Base-by-base conservation (phyloP, 2,113 vertebrate genomes). In the Equus przewalskii region DNA sequence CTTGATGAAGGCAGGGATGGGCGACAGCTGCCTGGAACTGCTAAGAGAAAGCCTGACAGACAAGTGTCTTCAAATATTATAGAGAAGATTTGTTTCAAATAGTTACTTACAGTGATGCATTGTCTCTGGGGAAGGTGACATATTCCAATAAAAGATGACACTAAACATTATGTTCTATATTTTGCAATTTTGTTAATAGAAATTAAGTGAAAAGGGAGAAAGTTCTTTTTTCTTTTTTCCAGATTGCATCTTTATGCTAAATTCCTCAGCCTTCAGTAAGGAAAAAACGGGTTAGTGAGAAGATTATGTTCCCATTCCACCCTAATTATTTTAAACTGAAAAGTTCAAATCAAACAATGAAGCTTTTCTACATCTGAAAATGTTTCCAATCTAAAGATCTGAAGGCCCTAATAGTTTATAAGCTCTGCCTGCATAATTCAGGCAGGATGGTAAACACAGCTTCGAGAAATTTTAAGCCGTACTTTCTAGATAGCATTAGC, bases 11-110 rank as follows among this genome's bases (percentile, higher is more conserved):
- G 6, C 12, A 13, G 16, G 18, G 0, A 1, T 58, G 46, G 8
- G 14, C 69, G n/a, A 69, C 2, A 36, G 6, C 41, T 86, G 56
- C 56, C 1, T 7, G 24, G 15, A 81, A 56, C 14, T 26, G 33
- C 14, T 24, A 94, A 96, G 22, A 80, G 91, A 91, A 94, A 73
- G 36, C 11, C 28, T 98, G 87, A 82, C 72, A 56, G 46, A 94
- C 88, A 83, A 97, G 91, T 78, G 69, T 88, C 85, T 96, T 95
- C 84, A 79, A 64, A 87, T 83, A 87, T 84, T 73, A 12, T 5
- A 97, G 83, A 96, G 94, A 97, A 96, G 94, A 97, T 97, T 94
- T 98, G 94, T 94, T 94, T 97, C 96, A 95, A 97, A 98, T 96
- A 97, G 94, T 97, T 97, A 96, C 96, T 98, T 97, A 85, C 92